Percentiles rank a stretch among this genome's conserved stretches.
Evolutionary conservation across 2,113 vertebrate genomes (phyloP).

Genomic region (Oreochromis aureus): DNA sequence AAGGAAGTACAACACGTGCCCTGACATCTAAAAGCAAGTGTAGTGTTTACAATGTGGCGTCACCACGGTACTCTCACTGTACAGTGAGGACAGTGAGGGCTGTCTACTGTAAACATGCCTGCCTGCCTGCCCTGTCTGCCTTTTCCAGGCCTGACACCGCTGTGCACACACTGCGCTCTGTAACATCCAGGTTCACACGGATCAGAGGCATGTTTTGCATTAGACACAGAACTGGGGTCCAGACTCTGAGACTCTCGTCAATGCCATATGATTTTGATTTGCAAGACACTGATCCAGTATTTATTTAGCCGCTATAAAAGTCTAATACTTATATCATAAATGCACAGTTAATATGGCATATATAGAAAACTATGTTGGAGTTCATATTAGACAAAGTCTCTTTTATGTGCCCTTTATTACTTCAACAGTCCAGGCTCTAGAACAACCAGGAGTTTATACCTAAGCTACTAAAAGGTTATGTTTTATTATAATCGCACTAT

Average conservation of each 20-base stretch:
- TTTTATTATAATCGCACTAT: neutral
- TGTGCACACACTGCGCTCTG: neutral
- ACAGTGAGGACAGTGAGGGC: neutral
- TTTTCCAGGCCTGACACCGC: neutral
- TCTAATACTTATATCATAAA: neutral
- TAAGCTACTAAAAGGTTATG: neutral
- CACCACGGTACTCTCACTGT: neutral
- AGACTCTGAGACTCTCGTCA: neutral
- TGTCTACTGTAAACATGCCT: neutral
- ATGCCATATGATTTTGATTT: neutral
- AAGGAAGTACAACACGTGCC: constrained; percentile 49
- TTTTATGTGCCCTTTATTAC: neutral
- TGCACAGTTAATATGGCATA: neutral
- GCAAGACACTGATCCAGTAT: neutral
- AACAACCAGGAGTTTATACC: neutral
- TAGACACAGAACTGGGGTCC: neutral
- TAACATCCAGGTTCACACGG: neutral
- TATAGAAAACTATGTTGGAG: neutral
- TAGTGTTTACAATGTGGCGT: constrained; percentile 52
- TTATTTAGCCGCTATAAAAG: neutral
- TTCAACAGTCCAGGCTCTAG: neutral
- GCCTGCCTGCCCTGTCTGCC: neutral
- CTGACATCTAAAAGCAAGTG: constrained; percentile 17
- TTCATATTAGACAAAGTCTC: neutral
- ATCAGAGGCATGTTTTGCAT: neutral